Base-by-base conservation (phyloP, 2,888 invertebrate species). In the Andrena camellia region DNA sequence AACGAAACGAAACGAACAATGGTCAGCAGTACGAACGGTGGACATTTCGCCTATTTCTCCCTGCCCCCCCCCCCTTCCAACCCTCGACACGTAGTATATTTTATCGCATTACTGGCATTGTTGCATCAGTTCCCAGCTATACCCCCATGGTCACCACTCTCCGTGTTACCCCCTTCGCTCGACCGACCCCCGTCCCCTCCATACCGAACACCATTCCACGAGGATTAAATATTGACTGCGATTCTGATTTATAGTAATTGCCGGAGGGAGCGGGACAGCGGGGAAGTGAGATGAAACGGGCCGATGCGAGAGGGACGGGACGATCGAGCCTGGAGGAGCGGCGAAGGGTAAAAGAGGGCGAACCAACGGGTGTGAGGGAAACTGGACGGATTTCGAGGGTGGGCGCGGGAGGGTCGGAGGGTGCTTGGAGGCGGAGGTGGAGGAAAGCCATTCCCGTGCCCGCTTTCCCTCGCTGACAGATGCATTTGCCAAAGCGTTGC, bases 161-260 rank as follows among this genome's bases (percentile, higher is more conserved):
- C 78, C 60, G 73, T 75, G 63, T 83, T 52, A 69, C 59, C 79
- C 76, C 67, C 70, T 48, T 78, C 78, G 75, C 54, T 74, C 68
- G 67, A 62, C 54, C 75, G 50, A 84, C 88, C 85, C 87, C 90
- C 57, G 31, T 33, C 84, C 69, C 68, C 60, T 33, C 48, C 48
- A 29, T 10, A 62, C 88, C 88, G 90, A 90, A 90, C 91, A 90
- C 92, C 90, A 91, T 93, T 92, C 91, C 92, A 89, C 91, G 91
- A 90, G 93, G 93, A 93, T 93, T 93, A 93, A 93, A 93, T 93
- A 93, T 93, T 92, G 93, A 93, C 93, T 93, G 92, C 93, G 91
- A 93, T 93, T 92, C 92, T 93, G 93, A 93, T 93, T 93, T 93
- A 93, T 93, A 93, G 93, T 93, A 93, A 93, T 93, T 93, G 93